Base-by-base conservation (phyloP, 2,113 vertebrate genomes). In the Clarias batrachus region DNA sequence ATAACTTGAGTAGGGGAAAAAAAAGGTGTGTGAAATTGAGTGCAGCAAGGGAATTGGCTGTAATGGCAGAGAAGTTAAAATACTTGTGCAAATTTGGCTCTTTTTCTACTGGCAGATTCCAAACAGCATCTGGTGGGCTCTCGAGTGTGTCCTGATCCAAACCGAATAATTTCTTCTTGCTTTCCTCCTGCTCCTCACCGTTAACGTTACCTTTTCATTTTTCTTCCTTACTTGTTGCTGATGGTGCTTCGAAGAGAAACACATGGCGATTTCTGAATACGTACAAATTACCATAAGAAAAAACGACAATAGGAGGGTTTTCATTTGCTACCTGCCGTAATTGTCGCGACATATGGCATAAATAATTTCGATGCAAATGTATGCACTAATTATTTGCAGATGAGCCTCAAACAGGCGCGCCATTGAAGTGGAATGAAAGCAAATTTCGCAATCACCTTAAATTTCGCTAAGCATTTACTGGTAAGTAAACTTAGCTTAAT, bases 321-420 rank as follows among this genome's bases (percentile, higher is more conserved):
- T 89, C 93, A 86, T 91, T 95, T 94, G 93, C 95, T 95, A 88
- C 93, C 94, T 94, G 95, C 93, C 94, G 94, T 94, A 94, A 96
- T 94, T 94, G 95, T 91, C 81, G 93, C 90, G 96, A 93, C 96
- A 97, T 97, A 97, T 97, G 96, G 96, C 94, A 92, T 93, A 92
- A 95, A 95, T 87, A 94, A 97, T 96, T 97, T 95, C 96, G 94
- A 97, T 97, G 96, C 96, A 97, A 97, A 97, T 97, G 93, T 93
- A 93, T 95, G 90, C 92, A 93, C 96, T 97, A 97, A 97, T 97
- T 97, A 97, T 92, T 95, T 96, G 95, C 95, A 96, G 95, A 96
- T 94, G 93, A 95, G 95, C 95, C 95, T 96, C 95, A 94, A 93
- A 93, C 95, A 94, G 93, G 88, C 91, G 91, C 85, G 90, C 93